phyloP scores from a whole-genome alignment of 2,888 invertebrate genomes.

The Caenorhabditis japonica region DNA sequence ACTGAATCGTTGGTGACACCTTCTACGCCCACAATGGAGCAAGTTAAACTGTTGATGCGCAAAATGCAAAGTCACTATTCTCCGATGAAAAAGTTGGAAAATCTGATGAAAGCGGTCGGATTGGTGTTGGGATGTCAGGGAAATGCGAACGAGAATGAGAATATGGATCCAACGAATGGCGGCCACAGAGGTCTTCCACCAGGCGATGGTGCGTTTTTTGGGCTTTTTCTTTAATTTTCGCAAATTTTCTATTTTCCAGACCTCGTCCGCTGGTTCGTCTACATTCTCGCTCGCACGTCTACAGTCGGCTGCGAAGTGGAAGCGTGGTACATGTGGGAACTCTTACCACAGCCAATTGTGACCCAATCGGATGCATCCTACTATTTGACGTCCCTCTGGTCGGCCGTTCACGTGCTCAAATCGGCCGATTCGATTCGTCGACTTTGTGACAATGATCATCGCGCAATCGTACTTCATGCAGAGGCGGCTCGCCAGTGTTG shows the following conservation, averaged over 20 bases:
- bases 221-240: not conserved
- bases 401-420: constrained; percentile 90
- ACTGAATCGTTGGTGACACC: constrained; percentile 44
- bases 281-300: constrained; percentile 90
- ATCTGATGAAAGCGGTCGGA: constrained; percentile 80
- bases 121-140: constrained; percentile 47
- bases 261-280: constrained; percentile 90
- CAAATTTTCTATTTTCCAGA: constrained; percentile 81
- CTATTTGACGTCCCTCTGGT: constrained; percentile 92
- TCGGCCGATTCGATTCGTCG: constrained; percentile 79
- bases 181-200: constrained; percentile 46
- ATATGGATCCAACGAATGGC: constrained; percentile 34
- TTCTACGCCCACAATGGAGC: constrained; percentile 81
- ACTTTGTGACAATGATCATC: constrained; percentile 50
- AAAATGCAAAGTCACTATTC: constrained; percentile 91
- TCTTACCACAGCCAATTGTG: constrained; percentile 88
- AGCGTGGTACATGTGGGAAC: constrained; percentile 94
- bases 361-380: constrained; percentile 89
- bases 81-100: constrained; percentile 92
- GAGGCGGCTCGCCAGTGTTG: constrained; percentile 28
- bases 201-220: constrained; percentile 61
- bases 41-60: constrained; percentile 84
- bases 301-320: constrained; percentile 93
- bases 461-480: constrained; percentile 13
- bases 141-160: constrained; percentile 18